These are phyloP conservation scores for Rattus rattus DNA, from an alignment of 2,113 vertebrate genomes.

Conservation along the genomic window DNA sequence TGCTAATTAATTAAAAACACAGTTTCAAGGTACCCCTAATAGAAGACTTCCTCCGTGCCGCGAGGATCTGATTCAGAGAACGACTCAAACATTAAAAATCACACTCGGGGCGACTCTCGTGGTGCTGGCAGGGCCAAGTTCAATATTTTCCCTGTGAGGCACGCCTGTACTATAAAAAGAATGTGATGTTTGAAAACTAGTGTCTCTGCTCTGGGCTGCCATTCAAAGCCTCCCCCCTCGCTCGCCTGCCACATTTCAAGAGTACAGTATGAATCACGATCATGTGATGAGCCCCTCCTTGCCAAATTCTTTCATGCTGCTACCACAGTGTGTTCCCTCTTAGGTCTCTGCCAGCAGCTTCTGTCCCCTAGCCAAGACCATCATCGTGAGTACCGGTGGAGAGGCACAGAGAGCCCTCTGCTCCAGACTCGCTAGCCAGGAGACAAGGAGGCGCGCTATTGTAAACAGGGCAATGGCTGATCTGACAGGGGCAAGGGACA, in stretches of 20 bases:
- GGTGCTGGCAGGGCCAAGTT: conserved; percentile 88
- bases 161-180: conserved; percentile 93
- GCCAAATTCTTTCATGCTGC: conserved; percentile 90
- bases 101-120: conserved; percentile 85
- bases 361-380: conserved; percentile 89
- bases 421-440: conserved; percentile 51
- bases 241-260: conserved; percentile 88
- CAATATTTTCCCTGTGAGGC: conserved; percentile 93
- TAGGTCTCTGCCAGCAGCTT: conserved; percentile 87
- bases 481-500: not conserved
- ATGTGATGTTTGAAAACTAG: conserved; percentile 91
- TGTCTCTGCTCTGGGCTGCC: conserved; percentile 88
- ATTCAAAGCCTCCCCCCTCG: conserved; percentile 85
- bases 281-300: conserved; percentile 87
- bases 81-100: conserved; percentile 89
- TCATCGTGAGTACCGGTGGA: conserved; percentile 78
- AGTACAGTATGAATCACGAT: conserved; percentile 91
- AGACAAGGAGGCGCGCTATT: conserved; percentile 62
- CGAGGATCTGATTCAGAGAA: conserved; percentile 88
- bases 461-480: not conserved
- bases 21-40: conserved; percentile 84
- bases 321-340: conserved; percentile 86
- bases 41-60: conserved; percentile 87
- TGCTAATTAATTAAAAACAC: conserved; percentile 85
- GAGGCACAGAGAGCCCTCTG: conserved; percentile 77